These are phyloP conservation scores for Pituophis catenifer DNA, from an alignment of 2,113 vertebrate genomes.

Conservation along the genomic window DNA sequence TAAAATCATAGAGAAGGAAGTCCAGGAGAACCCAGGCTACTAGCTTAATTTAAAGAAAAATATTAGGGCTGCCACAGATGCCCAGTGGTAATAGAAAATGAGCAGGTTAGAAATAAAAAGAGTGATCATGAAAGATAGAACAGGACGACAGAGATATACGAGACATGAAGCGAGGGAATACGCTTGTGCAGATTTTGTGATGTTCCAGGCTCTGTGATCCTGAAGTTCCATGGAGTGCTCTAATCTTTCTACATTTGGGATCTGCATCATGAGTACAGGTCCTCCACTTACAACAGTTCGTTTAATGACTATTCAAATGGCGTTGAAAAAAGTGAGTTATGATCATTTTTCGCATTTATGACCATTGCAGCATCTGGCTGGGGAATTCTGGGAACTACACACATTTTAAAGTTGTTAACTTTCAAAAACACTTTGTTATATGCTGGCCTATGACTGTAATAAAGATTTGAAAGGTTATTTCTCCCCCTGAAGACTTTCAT, in stretches of 20 bases:
- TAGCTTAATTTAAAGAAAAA: not conserved
- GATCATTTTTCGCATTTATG: not conserved
- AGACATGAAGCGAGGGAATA: not conserved
- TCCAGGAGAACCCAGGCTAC: not conserved
- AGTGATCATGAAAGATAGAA: not conserved
- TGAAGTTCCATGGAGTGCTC: not conserved
- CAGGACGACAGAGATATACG: not conserved
- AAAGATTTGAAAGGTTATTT: not conserved
- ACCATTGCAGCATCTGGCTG: not conserved
- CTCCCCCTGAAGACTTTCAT: not conserved
- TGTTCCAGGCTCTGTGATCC: not conserved
- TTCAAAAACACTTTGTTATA: not conserved
- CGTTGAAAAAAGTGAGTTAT: not conserved
- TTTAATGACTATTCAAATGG: not conserved
- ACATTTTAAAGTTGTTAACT: not conserved
- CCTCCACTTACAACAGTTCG: not conserved
- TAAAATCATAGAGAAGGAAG: not conserved
- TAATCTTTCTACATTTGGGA: not conserved
- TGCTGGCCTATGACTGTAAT: not conserved
- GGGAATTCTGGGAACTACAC: not conserved
- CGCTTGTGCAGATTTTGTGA: not conserved
- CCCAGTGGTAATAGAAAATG: not conserved
- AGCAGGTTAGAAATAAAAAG: not conserved
- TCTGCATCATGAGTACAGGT: not conserved
- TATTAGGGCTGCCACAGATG: not conserved